Percentiles rank a stretch among this genome's conserved stretches.
phyloP scores from a whole-genome alignment of 2,797 vertebrate genomes.

The Mycteria americana region DNA sequence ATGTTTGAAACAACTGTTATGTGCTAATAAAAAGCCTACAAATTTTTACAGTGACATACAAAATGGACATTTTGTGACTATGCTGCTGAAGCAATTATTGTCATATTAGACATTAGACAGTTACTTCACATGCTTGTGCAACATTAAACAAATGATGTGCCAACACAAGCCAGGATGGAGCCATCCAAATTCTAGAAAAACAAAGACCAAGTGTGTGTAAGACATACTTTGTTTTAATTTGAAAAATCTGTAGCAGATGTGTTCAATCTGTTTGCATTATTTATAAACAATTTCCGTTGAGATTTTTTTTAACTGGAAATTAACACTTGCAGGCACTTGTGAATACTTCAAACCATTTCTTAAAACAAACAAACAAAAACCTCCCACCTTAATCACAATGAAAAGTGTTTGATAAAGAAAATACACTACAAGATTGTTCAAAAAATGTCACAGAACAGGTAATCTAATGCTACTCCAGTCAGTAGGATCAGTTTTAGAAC shows the following conservation, averaged over 20 bases:
- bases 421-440: neutral
- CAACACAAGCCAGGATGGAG: neutral
- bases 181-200: neutral
- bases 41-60: neutral
- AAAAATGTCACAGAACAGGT: neutral
- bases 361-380: neutral
- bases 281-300: neutral
- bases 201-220: slow-evolving; percentile 1
- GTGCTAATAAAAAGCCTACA: neutral
- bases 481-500: neutral
- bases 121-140: neutral
- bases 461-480: neutral
- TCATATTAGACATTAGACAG: neutral
- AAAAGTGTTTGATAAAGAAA: neutral
- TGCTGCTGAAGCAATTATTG: neutral
- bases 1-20: neutral
- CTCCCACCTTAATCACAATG: neutral
- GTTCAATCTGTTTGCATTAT: neutral
- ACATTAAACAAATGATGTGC: neutral
- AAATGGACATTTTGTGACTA: neutral
- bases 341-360: neutral
- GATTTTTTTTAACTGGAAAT: neutral
- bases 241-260: neutral
- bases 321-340: neutral
- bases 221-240: neutral